Conservation (phyloP, 2,113 vertebrate species). For the Prunella himalayana region DNA sequence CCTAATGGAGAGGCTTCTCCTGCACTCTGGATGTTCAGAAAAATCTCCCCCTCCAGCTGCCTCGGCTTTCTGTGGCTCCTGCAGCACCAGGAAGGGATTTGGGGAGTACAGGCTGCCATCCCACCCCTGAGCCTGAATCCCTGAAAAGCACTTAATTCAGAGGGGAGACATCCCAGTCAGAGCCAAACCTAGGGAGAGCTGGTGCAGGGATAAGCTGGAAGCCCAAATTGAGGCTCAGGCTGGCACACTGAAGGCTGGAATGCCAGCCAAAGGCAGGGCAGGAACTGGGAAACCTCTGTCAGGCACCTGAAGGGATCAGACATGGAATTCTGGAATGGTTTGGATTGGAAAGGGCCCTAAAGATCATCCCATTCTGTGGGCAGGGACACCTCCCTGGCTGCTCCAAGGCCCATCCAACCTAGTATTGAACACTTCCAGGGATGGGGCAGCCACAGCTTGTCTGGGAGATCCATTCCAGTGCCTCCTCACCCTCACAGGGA, state of each 20-base stretch:
- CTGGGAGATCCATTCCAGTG: background rate
- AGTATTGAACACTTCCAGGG: background rate
- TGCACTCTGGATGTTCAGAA: accelerated
- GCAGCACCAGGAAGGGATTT: background rate
- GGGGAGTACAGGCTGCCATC: background rate
- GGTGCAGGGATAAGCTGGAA: background rate
- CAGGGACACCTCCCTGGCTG: background rate
- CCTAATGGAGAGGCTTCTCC: background rate
- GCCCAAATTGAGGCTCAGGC: background rate
- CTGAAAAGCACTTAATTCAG: background rate
- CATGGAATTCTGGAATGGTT: background rate
- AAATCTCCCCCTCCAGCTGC: background rate
- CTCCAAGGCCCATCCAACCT: background rate
- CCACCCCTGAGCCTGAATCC: background rate
- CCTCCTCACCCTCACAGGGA: background rate
- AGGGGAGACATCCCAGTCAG: background rate
- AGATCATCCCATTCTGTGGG: accelerated
- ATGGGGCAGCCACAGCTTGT: background rate
- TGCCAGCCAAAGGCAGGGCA: background rate
- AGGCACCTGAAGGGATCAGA: background rate
- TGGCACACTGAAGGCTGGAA: background rate
- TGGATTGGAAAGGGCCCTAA: background rate
- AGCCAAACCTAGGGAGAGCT: background rate
- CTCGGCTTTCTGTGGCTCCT: background rate
- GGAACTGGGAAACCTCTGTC: background rate